Conservation (phyloP, 2,888 invertebrate genomes). For the Spicauda simplicius region DNA sequence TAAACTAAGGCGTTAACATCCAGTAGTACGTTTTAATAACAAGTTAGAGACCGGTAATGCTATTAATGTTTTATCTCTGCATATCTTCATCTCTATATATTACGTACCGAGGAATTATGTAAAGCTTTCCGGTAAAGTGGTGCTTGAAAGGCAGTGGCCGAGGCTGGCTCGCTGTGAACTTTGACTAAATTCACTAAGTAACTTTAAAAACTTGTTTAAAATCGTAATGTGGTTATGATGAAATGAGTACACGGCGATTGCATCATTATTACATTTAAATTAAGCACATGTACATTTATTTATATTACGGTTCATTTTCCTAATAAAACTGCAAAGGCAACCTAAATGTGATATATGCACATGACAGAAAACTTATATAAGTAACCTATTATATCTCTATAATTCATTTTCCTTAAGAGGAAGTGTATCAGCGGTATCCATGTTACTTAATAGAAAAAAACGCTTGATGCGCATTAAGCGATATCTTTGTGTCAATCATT, state of each 20-base stretch:
- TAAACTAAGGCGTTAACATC: neutral
- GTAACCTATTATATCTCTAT: too few relatives aligned
- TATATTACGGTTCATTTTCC: too few relatives aligned
- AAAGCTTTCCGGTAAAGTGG: neutral
- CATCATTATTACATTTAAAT: neutral
- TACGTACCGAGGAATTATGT: neutral
- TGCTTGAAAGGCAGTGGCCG: neutral
- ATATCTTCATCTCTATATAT: neutral
- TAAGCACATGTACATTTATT: too few relatives aligned
- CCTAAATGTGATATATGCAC: too few relatives aligned
- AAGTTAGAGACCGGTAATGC: neutral
- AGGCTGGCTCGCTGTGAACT: neutral
- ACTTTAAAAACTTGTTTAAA: constrained; percentile 2
- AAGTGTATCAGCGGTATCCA: too few relatives aligned
- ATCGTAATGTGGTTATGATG: too few relatives aligned
- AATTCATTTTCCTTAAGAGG: too few relatives aligned
- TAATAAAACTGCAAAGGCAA: too few relatives aligned
- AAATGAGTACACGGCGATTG: neutral
- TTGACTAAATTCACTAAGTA: neutral
- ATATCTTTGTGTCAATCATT: too few relatives aligned
- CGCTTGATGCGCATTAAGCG: too few relatives aligned
- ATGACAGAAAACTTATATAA: too few relatives aligned
- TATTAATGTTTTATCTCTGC: neutral
- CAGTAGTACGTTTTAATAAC: neutral
- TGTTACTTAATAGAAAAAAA: too few relatives aligned